phyloP scores from a whole-genome alignment of 1,140 invertebrate genomes.

The Maconellicoccus hirsutus region DNA sequence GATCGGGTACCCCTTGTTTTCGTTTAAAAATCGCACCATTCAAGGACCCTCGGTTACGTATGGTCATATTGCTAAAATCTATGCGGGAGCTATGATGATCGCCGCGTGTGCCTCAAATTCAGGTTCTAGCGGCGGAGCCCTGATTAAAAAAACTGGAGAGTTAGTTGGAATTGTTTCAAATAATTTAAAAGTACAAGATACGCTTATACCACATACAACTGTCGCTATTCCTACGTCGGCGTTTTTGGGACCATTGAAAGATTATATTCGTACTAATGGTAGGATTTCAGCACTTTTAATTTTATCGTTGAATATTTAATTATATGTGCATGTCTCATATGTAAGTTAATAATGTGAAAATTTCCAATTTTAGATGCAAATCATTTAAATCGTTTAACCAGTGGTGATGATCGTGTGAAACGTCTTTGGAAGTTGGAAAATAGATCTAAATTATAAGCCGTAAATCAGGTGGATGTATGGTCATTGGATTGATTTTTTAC shows the following conservation, averaged over 20 bases:
- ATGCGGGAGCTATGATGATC: background rate
- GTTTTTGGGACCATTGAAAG: background rate
- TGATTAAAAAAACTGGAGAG: background rate
- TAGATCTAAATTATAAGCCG: background rate
- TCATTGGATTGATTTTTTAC: no score
- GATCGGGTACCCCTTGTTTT: background rate
- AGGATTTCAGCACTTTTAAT: background rate
- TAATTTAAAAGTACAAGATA: background rate
- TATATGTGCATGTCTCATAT: no score
- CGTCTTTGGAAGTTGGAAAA: background rate
- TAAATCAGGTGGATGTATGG: no score
- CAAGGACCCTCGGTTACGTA: background rate
- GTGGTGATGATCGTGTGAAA: background rate
- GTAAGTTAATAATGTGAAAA: no score
- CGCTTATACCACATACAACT: background rate
- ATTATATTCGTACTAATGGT: background rate
- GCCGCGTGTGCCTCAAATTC: background rate
- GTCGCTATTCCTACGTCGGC: background rate
- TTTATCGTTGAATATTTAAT: background rate
- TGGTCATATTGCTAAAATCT: background rate
- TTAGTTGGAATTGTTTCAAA: background rate
- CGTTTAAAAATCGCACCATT: background rate
- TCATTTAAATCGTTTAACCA: background rate
- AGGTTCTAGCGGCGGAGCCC: background rate
- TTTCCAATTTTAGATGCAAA: background rate